Evolutionary conservation across 2,113 vertebrate species (phyloP).

Genomic region (Ailuropoda melanoleuca): DNA sequence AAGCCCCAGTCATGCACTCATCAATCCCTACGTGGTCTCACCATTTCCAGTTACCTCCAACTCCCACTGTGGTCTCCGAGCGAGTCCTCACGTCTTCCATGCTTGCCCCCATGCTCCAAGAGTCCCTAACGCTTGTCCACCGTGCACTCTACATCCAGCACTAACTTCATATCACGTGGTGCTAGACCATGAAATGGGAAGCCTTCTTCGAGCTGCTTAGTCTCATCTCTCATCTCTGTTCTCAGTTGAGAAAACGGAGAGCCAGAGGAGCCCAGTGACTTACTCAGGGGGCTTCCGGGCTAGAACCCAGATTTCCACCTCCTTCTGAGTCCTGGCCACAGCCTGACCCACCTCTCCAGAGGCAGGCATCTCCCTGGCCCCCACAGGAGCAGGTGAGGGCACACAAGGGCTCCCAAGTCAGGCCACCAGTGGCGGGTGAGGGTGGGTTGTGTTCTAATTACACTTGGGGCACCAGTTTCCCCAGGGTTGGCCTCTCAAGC

Average conservation of each 20-base stretch:
- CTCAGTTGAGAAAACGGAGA: background rate
- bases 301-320: background rate
- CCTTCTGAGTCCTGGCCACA: no score
- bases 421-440: background rate
- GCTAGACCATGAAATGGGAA: background rate
- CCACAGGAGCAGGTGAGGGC: background rate
- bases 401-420: rapidly evolving
- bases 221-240: background rate
- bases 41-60: background rate
- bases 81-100: background rate
- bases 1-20: background rate
- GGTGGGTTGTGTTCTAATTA: background rate
- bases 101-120: background rate
- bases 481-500: background rate
- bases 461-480: background rate
- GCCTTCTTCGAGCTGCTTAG: background rate
- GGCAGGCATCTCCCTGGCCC: background rate
- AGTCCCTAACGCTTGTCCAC: background rate
- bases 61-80: background rate
- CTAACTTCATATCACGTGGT: background rate
- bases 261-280: background rate
- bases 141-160: background rate
- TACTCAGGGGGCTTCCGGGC: background rate
- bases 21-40: background rate
- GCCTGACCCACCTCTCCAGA: background rate